Conservation (phyloP, 2,113 vertebrate species). For the Syngnathus typhle region DNA sequence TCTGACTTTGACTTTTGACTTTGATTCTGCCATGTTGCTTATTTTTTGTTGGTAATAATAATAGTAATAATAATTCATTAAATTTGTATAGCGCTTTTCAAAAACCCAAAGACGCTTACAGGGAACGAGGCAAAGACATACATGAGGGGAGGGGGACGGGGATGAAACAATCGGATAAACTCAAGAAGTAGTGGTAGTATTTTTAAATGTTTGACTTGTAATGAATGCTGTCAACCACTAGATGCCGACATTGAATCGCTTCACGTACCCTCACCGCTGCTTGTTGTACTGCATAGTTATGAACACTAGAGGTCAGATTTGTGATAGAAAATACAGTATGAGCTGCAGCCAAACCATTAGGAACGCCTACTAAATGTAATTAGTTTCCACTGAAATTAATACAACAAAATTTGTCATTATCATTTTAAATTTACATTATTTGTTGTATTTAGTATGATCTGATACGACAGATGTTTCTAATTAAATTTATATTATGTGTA, state of each 20-base stretch:
- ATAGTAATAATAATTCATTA: too few relatives aligned
- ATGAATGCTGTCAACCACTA: slow-evolving; percentile 10
- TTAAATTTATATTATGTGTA: background rate
- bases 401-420: background rate
- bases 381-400: background rate
- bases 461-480: background rate
- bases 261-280: background rate
- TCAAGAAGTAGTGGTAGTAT: too few relatives aligned
- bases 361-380: background rate
- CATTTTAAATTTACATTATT: background rate
- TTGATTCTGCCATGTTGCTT: too few relatives aligned
- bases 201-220: slow-evolving; percentile 8
- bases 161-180: too few relatives aligned
- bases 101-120: too few relatives aligned
- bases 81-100: too few relatives aligned
- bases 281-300: background rate
- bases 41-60: too few relatives aligned
- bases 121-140: too few relatives aligned
- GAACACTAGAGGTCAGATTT: slow-evolving; percentile 10
- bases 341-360: background rate
- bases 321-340: background rate
- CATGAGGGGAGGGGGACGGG: too few relatives aligned
- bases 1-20: too few relatives aligned
- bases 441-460: background rate
- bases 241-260: slow-evolving; percentile 38